Conservation (phyloP, 2,888 invertebrate genomes). For the Morinoia aosen region DNA sequence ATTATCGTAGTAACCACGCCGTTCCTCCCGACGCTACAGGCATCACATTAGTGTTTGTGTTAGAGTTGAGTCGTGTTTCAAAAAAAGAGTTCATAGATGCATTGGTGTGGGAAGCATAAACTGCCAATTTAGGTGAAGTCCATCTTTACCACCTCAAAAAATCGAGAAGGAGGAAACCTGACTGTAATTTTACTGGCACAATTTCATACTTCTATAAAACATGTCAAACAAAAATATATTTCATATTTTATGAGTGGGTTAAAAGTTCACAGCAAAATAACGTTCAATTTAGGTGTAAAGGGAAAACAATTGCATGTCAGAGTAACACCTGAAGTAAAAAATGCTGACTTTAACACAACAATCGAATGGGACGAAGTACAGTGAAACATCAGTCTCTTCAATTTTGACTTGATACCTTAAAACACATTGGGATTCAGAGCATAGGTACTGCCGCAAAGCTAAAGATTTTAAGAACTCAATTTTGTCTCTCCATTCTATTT, state of each 20-base stretch:
- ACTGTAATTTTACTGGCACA: not conserved
- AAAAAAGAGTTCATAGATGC: not conserved
- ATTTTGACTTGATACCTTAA: too few relatives aligned
- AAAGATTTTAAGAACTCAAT: too few relatives aligned
- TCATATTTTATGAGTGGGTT: not conserved
- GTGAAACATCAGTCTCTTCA: too few relatives aligned
- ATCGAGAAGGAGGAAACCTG: not conserved
- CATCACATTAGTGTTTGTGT: not conserved
- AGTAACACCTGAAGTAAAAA: not conserved
- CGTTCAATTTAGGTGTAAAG: not conserved
- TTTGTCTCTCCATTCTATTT: too few relatives aligned
- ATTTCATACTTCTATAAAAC: not conserved
- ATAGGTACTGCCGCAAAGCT: too few relatives aligned
- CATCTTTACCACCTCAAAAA: not conserved
- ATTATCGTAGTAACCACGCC: too few relatives aligned
- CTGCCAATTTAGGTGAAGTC: not conserved
- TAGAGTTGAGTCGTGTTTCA: not conserved
- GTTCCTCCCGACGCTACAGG: too few relatives aligned
- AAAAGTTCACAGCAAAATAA: not conserved
- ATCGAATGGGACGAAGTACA: too few relatives aligned
- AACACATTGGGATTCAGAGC: too few relatives aligned
- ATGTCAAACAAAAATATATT: not conserved
- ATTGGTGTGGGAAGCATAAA: not conserved
- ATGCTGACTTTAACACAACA: not conserved
- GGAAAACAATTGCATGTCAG: not conserved